Evolutionary conservation across 2,888 invertebrate species (phyloP).

Genomic region (Calameuta pallipes): DNA sequence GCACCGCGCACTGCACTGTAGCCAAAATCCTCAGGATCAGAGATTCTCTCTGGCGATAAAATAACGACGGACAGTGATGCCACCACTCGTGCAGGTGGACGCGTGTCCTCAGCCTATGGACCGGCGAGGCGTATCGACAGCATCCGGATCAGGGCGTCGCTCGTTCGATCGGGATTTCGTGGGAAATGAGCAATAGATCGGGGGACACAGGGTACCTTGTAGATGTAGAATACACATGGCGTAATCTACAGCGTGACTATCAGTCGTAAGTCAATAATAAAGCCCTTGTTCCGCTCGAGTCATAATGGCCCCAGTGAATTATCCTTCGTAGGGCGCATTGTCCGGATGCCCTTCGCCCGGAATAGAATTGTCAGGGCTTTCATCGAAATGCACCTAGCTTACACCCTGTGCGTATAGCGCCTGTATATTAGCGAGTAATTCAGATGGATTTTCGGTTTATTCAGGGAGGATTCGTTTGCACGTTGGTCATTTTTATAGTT

Average conservation of each 20-base stretch:
- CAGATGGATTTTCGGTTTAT: conserved; percentile 58
- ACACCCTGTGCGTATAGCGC: neutral
- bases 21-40: no score
- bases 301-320: conserved; percentile 59
- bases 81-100: no score
- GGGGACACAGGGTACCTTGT: neutral
- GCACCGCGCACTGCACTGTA: no score
- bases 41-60: no score
- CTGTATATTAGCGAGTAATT: conserved; percentile 42
- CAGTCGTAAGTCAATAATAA: conserved; percentile 65
- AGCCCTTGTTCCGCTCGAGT: conserved; percentile 54
- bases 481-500: neutral
- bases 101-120: no score
- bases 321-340: conserved; percentile 51
- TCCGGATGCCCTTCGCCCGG: conserved; percentile 38
- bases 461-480: conserved; percentile 38
- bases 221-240: conserved; percentile 26
- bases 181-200: conserved; percentile 56
- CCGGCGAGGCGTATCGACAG: no score
- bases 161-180: conserved; percentile 48
- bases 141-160: conserved; percentile 1
- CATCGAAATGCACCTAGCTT: conserved; percentile 37
- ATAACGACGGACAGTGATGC: no score
- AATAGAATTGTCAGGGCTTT: conserved; percentile 53
- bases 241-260: conserved; percentile 60